These are phyloP conservation scores for Penelope pileata DNA, from an alignment of 2,113 vertebrate species.

Conservation along the genomic window DNA sequence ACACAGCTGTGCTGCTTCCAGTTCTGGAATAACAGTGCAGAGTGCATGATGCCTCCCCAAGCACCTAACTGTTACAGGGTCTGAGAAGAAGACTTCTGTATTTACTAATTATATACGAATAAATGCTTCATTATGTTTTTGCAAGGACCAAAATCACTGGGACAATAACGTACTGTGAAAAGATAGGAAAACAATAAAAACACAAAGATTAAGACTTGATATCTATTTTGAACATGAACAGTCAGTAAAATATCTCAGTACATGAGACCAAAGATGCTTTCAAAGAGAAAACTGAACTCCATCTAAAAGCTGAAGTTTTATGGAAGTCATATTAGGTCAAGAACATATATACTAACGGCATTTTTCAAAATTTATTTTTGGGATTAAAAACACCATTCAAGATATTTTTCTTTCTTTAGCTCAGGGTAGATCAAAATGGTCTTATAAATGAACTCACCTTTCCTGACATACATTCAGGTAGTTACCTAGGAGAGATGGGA, in stretches of 20 bases:
- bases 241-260: not conserved
- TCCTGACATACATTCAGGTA: conserved; percentile 26
- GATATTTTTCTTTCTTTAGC: not conserved
- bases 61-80: not conserved
- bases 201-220: not conserved
- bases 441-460: conserved; percentile 42
- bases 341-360: not conserved
- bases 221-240: not conserved
- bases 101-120: not conserved
- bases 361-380: not conserved
- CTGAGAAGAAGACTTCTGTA: not conserved
- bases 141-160: not conserved
- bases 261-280: not conserved
- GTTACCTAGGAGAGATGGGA: conserved; percentile 41
- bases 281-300: not conserved
- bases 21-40: accelerated
- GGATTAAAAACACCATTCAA: not conserved
- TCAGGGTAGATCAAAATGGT: not conserved
- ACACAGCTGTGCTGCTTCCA: not conserved
- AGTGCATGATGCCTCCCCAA: not conserved
- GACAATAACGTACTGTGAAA: too few relatives aligned
- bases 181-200: not conserved
- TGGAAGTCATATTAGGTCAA: not conserved
- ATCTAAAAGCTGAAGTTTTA: not conserved
- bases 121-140: not conserved